Base-by-base conservation (phyloP, 2,888 invertebrate genomes). In the Drosophila cyrtoloma region DNA sequence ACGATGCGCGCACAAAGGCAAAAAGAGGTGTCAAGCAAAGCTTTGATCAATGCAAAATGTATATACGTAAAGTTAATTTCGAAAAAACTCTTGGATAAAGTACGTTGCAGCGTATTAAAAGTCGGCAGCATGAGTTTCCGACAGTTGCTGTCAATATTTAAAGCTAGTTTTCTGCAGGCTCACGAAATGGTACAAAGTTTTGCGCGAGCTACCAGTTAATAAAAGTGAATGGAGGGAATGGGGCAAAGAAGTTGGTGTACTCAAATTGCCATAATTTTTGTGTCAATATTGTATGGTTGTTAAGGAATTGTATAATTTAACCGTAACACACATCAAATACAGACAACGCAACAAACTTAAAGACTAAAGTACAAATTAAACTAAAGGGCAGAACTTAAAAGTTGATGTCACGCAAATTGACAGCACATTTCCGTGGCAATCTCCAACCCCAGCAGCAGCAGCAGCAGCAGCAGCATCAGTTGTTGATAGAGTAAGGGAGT, bases 401-500 rank as follows among this genome's bases (percentile, higher is more conserved):
- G 66, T 79, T 75, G 71, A 82, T 63, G 65, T 74, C 78, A 74
- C 76, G 79, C 73, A 88, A 86, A 86, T 86, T 86, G 90, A 86
- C 90, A 88, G 77, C 90, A 88, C 86, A 90, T 86, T 86, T 90
- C 86, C 86, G 90, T 74, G 73, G 77, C 81, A 83, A 80, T 81
- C 84, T 81, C 56, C 57, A 56, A 47, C 26, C 44, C 58, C 39
- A 56, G 32, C 16, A 51, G n/a, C n/a, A 30, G 22, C 10, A 56
- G 32, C 16, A 51, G n/a, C n/a, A 30, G 22, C 10, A 28, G 28
- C 28, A 39, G 37, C 37, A 16, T 26, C 47, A 26, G 22, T 47
- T 26, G 16, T 9, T 26, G 47, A 26, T 26, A 26, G 47, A 26
- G 42, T 7, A 33, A 10, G 59, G 50, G 52, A 56, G 71, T 71